These are phyloP conservation scores for Drosophila santomea DNA, from an alignment of 1,140 invertebrate genomes.

Conservation along the genomic window DNA sequence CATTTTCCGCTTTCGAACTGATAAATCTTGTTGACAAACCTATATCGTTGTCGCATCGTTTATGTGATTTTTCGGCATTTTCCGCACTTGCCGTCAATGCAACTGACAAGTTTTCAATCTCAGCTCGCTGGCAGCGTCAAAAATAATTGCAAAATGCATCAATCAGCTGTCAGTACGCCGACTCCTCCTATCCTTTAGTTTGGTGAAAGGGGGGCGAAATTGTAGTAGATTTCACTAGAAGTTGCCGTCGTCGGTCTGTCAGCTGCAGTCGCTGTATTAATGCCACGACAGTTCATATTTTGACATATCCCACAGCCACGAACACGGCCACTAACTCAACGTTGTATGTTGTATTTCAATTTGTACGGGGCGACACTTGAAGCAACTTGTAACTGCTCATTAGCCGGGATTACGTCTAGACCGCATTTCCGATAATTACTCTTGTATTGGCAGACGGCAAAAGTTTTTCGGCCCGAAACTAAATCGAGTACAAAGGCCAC, in stretches of 20 bases:
- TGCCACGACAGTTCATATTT: constrained; percentile 56
- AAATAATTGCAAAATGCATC: constrained; percentile 82
- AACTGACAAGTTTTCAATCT: constrained; percentile 81
- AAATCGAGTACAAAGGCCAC: constrained; percentile 70
- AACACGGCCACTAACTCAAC: constrained; percentile 9
- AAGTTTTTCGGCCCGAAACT: constrained; percentile 69
- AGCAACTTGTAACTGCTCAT: constrained; percentile 68
- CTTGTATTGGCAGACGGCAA: constrained; percentile 73
- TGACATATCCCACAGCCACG: constrained; percentile 34
- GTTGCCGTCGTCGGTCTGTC: constrained; percentile 57
- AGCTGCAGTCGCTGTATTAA: constrained; percentile 52
- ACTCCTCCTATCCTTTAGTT: constrained; percentile 46
- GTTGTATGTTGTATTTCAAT: constrained; percentile 34
- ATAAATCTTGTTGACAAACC: constrained; percentile 42
- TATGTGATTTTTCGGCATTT: constrained; percentile 55
- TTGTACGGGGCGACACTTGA: constrained; percentile 43
- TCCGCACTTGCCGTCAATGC: constrained; percentile 44
- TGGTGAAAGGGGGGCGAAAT: not conserved
- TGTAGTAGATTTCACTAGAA: constrained; percentile 36
- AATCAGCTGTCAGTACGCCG: constrained; percentile 68
- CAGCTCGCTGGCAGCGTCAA: constrained; percentile 62
- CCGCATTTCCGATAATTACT: constrained; percentile 80
- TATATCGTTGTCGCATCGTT: constrained; percentile 51
- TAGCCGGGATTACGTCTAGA: constrained; percentile 77
- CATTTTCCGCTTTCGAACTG: too few relatives aligned